Conservation (phyloP, 2,797 vertebrate genomes). For the Anniella stebbinsi region DNA sequence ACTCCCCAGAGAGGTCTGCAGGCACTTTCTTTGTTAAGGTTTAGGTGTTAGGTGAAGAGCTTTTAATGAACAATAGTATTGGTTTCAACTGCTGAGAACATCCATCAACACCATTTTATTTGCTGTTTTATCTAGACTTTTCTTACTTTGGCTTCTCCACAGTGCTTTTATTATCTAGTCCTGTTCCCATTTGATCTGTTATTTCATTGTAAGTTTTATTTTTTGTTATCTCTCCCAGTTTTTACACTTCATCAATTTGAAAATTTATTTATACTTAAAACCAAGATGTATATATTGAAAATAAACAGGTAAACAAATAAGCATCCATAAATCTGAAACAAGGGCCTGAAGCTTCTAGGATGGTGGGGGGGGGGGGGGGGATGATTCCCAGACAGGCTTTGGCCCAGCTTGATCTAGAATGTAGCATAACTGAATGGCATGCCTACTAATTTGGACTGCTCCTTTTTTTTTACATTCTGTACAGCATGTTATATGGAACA, state of each 20-base stretch:
- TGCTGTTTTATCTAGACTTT: background rate
- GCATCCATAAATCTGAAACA: background rate
- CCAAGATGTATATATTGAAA: background rate
- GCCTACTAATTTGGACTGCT: background rate
- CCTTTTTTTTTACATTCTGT: background rate
- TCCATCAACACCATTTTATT: background rate
- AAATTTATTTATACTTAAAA: background rate
- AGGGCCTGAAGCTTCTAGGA: background rate
- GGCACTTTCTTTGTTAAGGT: no score
- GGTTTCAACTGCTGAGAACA: background rate
- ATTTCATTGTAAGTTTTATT: background rate
- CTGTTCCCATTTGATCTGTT: background rate
- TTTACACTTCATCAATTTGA: background rate
- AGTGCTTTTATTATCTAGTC: background rate
- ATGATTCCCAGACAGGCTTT: background rate
- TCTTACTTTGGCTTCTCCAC: background rate
- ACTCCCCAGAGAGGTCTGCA: no score
- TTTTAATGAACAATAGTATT: background rate
- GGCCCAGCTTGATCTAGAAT: background rate
- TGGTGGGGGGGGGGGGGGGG: background rate
- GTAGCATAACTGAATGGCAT: background rate
- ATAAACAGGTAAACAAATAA: background rate
- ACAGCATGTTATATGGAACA: fast-evolving
- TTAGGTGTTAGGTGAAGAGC: background rate
- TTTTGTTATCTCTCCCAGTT: background rate